A percentile compares a stretch with the other conserved stretches of the same genome.
phyloP scores from a whole-genome alignment of 2,888 invertebrate genomes.

The Cantharis lateralis region DNA sequence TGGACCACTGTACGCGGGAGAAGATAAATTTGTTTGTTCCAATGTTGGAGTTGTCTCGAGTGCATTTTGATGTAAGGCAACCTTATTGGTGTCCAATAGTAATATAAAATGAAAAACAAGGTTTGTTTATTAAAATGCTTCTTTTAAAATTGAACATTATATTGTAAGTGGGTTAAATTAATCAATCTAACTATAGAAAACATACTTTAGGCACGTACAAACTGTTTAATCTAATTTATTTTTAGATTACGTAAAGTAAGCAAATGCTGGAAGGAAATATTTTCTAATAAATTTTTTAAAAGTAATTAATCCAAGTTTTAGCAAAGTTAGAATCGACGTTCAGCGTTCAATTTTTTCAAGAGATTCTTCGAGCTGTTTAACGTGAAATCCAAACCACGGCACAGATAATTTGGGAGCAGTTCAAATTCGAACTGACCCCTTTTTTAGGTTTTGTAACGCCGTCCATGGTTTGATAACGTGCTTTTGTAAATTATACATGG shows the following conservation, averaged over 20 bases:
- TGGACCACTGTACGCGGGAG: neutral
- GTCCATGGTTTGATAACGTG: too few relatives aligned
- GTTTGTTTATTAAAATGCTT: slow-evolving; percentile 9
- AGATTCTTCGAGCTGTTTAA: too few relatives aligned
- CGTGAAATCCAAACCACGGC: too few relatives aligned
- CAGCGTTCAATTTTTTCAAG: too few relatives aligned
- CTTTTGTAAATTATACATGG: neutral
- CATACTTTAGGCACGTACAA: slow-evolving; percentile 12
- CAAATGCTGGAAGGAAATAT: slow-evolving; percentile 5
- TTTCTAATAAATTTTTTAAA: neutral
- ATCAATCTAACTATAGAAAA: slow-evolving; percentile 17
- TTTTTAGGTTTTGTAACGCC: too few relatives aligned
- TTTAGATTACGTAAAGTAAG: slow-evolving; percentile 12
- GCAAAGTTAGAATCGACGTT: neutral
- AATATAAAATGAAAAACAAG: slow-evolving; percentile 8
- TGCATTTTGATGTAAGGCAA: neutral
- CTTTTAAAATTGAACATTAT: slow-evolving; percentile 8
- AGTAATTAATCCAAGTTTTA: neutral
- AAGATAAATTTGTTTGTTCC: neutral
- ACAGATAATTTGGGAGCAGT: too few relatives aligned
- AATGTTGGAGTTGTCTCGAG: neutral
- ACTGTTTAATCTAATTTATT: slow-evolving; percentile 10
- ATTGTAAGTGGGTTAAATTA: slow-evolving; percentile 17
- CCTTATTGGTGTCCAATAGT: neutral
- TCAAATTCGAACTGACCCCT: too few relatives aligned